Evolutionary conservation across 2,113 vertebrate genomes (phyloP), one percentile per base, ranked within the genome.

Genomic region (Tonatia bakeri): DNA sequence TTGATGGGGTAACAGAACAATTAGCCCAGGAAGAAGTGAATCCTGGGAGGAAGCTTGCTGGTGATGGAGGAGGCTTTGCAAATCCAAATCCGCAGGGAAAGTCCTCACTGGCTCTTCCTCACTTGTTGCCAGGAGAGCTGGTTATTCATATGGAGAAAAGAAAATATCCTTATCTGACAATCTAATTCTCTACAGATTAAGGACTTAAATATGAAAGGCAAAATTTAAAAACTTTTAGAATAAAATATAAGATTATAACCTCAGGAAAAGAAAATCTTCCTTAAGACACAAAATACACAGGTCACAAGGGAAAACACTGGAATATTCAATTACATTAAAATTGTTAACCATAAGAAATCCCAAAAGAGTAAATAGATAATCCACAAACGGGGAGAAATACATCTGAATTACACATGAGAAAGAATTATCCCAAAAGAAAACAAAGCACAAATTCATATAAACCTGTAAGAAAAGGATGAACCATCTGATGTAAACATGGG

Each of bases 281-380:
- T 52, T 92, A 85, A 59, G 28, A 94, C 14, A 87, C 22, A 96
- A 96, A 94, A 96, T 82, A 38, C 17, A 69, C 22, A 96, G 36
- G 38, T 6, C 80, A 28, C 67, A 69, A 73, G 33, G 73, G 24
- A 93, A 95, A 94, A 94, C 17, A 82, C 0, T 40, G 20, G 33
- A 83, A 75, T 72, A 91, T 31, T 96, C 40, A 54, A 85, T 59
- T 47, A 91, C 14, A 82, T 59, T 90, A 87, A 91, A 94, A 87
- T 28, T 61, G 38, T 33, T 76, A 84, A 87, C 33, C 7, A 14
- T 33, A 76, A 80, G 4, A 54, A 85, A 86, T n/a, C 20, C 45
- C 65, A 77, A 85, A 72, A 82, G 38, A 87, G 59, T 67, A 88
- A 67, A 91, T n/a, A 80, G 28, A 75, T 73, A 50, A 85, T 19